A percentile compares a stretch with the other conserved stretches of the same genome.
Conservation (phyloP, 2,888 invertebrate genomes). For the Nomada fucata region DNA sequence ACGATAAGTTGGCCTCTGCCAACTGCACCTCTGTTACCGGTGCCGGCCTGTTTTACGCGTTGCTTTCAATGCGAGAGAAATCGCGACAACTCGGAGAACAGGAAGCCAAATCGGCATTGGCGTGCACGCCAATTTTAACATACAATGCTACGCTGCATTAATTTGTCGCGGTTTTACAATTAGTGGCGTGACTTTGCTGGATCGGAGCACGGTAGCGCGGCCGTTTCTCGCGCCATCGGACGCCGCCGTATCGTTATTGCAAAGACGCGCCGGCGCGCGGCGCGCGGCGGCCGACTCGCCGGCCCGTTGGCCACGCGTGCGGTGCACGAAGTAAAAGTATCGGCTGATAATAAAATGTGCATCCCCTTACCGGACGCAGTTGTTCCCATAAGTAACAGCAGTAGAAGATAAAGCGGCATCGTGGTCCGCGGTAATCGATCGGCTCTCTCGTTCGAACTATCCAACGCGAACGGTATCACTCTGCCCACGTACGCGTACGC, state of each 20-base stretch:
- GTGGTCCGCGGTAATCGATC: background rate
- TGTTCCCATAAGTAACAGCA: slow-evolving; percentile 27
- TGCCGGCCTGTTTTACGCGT: background rate
- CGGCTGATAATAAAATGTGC: background rate
- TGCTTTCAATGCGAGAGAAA: background rate
- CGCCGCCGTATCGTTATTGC: background rate
- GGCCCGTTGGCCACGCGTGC: background rate
- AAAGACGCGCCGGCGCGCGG: background rate
- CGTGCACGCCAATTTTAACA: slow-evolving; percentile 57
- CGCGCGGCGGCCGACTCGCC: background rate
- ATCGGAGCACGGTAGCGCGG: slow-evolving; percentile 7
- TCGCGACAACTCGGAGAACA: slow-evolving; percentile 1
- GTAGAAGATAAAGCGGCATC: slow-evolving; percentile 30
- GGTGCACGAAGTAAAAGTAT: background rate
- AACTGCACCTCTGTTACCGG: no score
- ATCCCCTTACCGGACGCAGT: slow-evolving; percentile 48
- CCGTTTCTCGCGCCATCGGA: background rate
- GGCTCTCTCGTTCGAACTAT: slow-evolving; percentile 1
- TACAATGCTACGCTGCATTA: slow-evolving; percentile 62
- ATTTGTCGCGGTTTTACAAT: slow-evolving; percentile 48
- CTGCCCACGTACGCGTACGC: background rate
- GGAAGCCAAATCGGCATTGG: background rate
- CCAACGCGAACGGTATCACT: background rate
- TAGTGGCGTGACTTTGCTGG: slow-evolving; percentile 48
- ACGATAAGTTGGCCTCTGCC: no score